Conservation (phyloP, 2,888 invertebrate species). For the Plagiodera versicolora region DNA sequence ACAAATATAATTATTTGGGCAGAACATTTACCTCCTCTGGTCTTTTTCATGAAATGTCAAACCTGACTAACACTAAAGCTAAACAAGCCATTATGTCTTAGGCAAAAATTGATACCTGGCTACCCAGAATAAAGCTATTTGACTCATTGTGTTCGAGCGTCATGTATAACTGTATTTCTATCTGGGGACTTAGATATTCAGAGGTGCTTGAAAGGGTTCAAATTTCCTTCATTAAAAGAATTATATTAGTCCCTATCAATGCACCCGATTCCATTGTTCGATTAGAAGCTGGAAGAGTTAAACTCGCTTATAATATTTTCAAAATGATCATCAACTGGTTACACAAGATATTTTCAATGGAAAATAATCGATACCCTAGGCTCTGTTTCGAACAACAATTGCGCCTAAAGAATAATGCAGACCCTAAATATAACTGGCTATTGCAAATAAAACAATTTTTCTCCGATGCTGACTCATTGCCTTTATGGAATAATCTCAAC, state of each 20-base stretch:
- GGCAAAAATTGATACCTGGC: neutral
- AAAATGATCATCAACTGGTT: neutral
- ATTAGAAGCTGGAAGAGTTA: neutral
- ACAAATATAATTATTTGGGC: too few species aligned
- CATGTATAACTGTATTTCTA: neutral
- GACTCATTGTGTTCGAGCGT: neutral
- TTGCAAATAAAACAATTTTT: too few species aligned
- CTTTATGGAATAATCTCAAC: too few species aligned
- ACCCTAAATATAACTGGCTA: too few species aligned
- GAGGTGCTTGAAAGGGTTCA: neutral
- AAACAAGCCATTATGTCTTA: neutral
- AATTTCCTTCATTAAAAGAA: slow-evolving; percentile 4
- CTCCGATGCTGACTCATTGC: too few species aligned
- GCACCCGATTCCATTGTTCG: neutral
- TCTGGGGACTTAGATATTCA: slow-evolving; percentile 5
- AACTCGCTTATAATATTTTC: neutral
- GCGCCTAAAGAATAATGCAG: too few species aligned
- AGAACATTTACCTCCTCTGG: too few species aligned
- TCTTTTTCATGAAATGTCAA: too few species aligned
- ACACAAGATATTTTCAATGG: neutral
- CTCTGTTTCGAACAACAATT: neutral
- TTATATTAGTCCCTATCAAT: neutral
- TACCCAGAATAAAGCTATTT: slow-evolving; percentile 5
- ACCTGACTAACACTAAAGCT: too few species aligned
- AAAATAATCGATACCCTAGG: neutral